Evolutionary conservation across 2,797 vertebrate genomes (phyloP), one percentile per base, ranked within the genome.

Genomic region (Brachymystax lenok): DNA sequence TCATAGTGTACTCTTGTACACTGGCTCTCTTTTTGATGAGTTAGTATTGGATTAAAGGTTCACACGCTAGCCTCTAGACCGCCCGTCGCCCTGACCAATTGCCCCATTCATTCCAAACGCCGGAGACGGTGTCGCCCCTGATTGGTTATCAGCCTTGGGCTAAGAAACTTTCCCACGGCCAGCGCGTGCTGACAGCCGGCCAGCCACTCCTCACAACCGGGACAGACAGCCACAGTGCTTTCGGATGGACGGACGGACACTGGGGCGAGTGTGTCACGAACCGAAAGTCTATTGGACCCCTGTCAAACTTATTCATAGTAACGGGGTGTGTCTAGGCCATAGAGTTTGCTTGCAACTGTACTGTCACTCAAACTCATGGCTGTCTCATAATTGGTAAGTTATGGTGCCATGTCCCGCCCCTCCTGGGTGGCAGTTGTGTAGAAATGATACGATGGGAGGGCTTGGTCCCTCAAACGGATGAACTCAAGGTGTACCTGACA

Each of bases 81-180:
- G 91, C 93, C 93, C 93, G 94, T 95, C 94, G 94, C 94, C 94
- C 93, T 89, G 88, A 94, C 94, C 93, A 94, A 96, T 96, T 95
- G 95, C 94, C 93, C 94, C 95, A 95, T 96, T 96, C 95, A 96
- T 90, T 91, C 93, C 92, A 12, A 91, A 89, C 91, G 92, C 94
- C 94, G 93, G 91, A 92, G 93, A 93, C 94, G 89, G 93, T 95
- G 95, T 86, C 94, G 89, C 90, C 93, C 92, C 91, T 94, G 94
- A 96, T 96, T 96, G 94, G 94, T 94, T 95, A 94, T 93, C 91
- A 87, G 92, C 93, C 92, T 85, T 91, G 86, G 89, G 88, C 92
- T 88, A 85, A 92, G 92, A 91, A 93, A 95, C 96, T 97, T 98
- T 98, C 96, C 96, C 96, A 97, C 96, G 96, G 94, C 93, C 92